Evolutionary conservation across 2,888 invertebrate species (phyloP).

Genomic region (Pseudococcus longispinus): DNA sequence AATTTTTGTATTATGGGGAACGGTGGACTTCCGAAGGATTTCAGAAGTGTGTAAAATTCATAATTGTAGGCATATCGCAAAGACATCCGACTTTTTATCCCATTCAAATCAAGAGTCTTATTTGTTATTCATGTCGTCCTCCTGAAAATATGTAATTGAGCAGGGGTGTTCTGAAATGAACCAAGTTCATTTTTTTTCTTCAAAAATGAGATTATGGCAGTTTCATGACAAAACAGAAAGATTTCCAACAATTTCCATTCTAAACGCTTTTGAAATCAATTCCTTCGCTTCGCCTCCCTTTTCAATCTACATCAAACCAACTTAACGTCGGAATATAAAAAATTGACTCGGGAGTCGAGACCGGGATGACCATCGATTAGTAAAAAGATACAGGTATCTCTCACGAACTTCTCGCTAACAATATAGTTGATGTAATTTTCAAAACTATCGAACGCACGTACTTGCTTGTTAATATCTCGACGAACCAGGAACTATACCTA

Average conservation of each 20-base stretch:
- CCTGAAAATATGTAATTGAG: no score
- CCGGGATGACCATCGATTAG: neutral
- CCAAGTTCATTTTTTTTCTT: no score
- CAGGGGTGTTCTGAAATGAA: no score
- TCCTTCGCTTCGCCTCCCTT: no score
- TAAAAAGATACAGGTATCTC: neutral
- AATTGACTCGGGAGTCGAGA: neutral
- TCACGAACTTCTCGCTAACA: neutral
- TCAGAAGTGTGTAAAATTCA: neutral
- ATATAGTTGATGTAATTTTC: neutral
- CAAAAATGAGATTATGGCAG: no score
- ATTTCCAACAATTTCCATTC: no score
- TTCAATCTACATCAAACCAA: no score
- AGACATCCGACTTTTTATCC: neutral
- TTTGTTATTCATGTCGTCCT: no score
- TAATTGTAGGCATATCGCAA: neutral
- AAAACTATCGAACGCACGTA: neutral
- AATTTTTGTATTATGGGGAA: neutral
- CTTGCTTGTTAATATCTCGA: neutral
- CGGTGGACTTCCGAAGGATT: neutral
- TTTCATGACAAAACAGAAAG: no score
- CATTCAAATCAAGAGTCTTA: neutral
- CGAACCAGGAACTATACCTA: neutral
- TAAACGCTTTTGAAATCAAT: no score
- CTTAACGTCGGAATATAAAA: neutral